Conservation (phyloP, 2,888 invertebrate species). For the Thalpophila matura region DNA sequence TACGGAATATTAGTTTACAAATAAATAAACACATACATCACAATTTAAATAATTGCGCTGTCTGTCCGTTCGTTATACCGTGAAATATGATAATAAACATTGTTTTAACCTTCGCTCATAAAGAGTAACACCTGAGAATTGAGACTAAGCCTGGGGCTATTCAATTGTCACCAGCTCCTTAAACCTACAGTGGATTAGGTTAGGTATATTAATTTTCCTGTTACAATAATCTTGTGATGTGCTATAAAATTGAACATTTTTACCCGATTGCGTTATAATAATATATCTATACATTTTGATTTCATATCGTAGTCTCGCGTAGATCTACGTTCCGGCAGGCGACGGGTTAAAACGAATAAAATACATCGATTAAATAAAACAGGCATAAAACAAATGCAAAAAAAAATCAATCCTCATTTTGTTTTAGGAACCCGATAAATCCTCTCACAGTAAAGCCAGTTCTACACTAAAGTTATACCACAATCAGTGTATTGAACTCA, state of each 20-base stretch:
- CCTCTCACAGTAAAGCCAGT: conserved; percentile 25
- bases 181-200: conserved; percentile 24
- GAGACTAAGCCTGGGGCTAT: conserved; percentile 22
- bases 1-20: conserved; percentile 33
- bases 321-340: too few relatives aligned
- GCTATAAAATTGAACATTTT: conserved; percentile 5
- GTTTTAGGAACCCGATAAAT: conserved; percentile 38
- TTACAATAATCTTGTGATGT: conserved; percentile 3
- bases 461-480: conserved; percentile 50
- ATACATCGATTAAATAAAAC: not conserved
- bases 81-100: conserved; percentile 57
- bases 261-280: too few relatives aligned
- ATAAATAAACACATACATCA: conserved; percentile 31
- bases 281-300: not conserved
- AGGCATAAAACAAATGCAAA: not conserved
- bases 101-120: conserved; percentile 52
- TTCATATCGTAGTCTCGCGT: too few relatives aligned
- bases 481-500: conserved; percentile 73
- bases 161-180: conserved; percentile 48
- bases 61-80: conserved; percentile 45
- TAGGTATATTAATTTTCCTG: conserved; percentile 22
- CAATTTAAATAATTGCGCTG: conserved; percentile 50
- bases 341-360: too few relatives aligned
- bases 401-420: conserved; percentile 16
- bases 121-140: conserved; percentile 48